A percentile compares a stretch with the other conserved stretches of the same genome.
These are phyloP conservation scores for Disparrhopalites patrizii DNA, from an alignment of 2,888 invertebrate species.

Conservation along the genomic window DNA sequence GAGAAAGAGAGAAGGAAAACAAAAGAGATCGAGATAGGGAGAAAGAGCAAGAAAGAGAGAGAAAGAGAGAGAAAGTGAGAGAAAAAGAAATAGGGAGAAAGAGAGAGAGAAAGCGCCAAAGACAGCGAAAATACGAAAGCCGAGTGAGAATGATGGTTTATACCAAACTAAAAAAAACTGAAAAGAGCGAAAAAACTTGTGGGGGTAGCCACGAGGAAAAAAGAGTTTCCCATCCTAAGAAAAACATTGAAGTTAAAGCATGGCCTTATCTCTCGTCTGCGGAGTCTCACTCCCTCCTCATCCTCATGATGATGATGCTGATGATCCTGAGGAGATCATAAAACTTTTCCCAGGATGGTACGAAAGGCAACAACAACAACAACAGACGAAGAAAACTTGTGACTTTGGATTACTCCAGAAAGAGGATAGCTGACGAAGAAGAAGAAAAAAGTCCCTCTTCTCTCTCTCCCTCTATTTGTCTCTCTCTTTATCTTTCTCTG, in stretches of 20 bases:
- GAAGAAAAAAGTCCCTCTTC: too few relatives aligned
- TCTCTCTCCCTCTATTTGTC: neutral
- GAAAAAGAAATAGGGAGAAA: neutral
- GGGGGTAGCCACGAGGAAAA: neutral
- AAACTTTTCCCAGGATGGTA: constrained; percentile 1
- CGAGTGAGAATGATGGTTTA: neutral
- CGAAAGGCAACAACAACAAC: neutral
- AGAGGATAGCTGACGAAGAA: neutral
- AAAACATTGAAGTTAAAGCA: neutral
- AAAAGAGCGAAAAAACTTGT: too few relatives aligned
- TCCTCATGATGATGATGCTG: neutral
- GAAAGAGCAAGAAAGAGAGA: neutral
- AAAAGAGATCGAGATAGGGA: neutral
- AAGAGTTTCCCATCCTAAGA: neutral
- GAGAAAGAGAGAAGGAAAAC: neutral
- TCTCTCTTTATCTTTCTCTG: too few relatives aligned
- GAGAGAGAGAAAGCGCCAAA: neutral
- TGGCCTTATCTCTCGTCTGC: neutral
- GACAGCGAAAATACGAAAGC: neutral
- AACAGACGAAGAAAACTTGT: neutral
- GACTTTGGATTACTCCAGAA: neutral
- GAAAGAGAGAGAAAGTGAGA: neutral
- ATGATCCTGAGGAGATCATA: neutral
- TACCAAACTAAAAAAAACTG: too few relatives aligned
- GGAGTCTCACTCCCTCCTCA: neutral